These are phyloP conservation scores for Columba guinea DNA, from an alignment of 2,797 vertebrate genomes.

Conservation along the genomic window DNA sequence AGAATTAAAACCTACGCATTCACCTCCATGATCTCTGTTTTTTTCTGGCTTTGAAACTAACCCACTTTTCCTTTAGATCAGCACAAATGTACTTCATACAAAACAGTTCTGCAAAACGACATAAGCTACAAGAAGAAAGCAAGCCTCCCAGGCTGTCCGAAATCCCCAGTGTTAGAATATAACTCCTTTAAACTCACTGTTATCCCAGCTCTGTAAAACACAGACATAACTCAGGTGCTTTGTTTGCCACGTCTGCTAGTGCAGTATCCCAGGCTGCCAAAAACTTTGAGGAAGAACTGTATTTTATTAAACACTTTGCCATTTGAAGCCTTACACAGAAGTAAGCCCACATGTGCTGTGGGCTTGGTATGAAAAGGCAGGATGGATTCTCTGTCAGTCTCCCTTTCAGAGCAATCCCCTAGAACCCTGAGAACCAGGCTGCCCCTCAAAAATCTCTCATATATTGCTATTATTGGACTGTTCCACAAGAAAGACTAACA, in stretches of 20 bases:
- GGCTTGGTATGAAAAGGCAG: not conserved
- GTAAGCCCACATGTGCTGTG: not conserved
- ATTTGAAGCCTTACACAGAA: not conserved
- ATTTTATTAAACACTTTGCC: not conserved
- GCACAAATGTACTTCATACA: not conserved
- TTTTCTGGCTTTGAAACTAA: constrained; percentile 28
- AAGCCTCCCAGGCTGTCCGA: not conserved
- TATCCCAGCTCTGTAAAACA: not conserved
- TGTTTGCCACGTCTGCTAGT: not conserved
- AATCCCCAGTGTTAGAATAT: fast-evolving
- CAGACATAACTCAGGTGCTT: not conserved
- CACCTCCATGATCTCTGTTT: not conserved
- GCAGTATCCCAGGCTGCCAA: not conserved
- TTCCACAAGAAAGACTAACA: not conserved
- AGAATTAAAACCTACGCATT: not conserved
- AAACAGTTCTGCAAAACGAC: not conserved
- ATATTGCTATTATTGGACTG: not conserved
- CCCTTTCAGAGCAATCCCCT: not conserved
- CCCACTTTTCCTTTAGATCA: not conserved
- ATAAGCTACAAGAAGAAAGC: not conserved
- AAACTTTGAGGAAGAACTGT: not conserved
- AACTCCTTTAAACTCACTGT: not conserved
- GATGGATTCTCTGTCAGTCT: fast-evolving
- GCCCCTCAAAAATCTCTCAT: not conserved
- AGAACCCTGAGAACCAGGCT: not conserved